Evolutionary conservation across 2,797 vertebrate species (phyloP).

Genomic region (Chaetodon trifasciatus): DNA sequence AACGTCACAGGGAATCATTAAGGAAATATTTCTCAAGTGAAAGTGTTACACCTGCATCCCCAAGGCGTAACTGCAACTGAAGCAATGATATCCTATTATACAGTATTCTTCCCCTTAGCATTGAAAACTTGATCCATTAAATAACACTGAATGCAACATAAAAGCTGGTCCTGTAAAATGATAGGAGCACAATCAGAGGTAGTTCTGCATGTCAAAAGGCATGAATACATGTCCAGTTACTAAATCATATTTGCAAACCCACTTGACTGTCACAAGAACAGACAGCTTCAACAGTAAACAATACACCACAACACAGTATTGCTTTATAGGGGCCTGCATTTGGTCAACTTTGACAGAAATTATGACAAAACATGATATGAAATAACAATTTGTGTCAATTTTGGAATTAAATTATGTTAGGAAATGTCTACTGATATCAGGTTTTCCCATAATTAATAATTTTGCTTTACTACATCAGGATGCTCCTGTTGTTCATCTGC

Average conservation of each 20-base stretch:
- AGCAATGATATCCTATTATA: conserved; percentile 69
- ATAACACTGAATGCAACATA: conserved; percentile 31
- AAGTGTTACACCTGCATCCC: conserved; percentile 84
- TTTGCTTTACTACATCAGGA: conserved; percentile 16
- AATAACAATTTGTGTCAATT: not conserved
- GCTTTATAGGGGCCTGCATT: not conserved
- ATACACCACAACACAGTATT: not conserved
- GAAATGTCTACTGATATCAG: conserved; percentile 1
- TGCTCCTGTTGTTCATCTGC: conserved; percentile 48
- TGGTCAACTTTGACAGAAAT: conserved; percentile 5
- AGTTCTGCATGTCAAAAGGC: not conserved
- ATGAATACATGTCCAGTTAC: conserved; percentile 15
- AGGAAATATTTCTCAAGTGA: conserved; percentile 84
- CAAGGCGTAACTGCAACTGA: conserved; percentile 72
- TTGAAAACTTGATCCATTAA: conserved; percentile 30
- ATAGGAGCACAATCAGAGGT: conserved; percentile 14
- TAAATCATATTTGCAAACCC: not conserved
- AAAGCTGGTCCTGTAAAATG: conserved; percentile 19
- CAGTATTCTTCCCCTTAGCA: conserved; percentile 18
- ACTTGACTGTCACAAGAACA: conserved; percentile 8
- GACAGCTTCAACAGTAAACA: not conserved
- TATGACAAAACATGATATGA: not conserved
- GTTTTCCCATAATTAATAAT: not conserved
- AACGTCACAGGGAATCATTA: conserved; percentile 88
- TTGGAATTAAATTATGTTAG: not conserved